A percentile compares a stretch with the other conserved stretches of the same genome.
Conservation (phyloP, 37 sponge, comb jelly and placozoan genomes). For the Chondrilla cf. caribensis region DNA sequence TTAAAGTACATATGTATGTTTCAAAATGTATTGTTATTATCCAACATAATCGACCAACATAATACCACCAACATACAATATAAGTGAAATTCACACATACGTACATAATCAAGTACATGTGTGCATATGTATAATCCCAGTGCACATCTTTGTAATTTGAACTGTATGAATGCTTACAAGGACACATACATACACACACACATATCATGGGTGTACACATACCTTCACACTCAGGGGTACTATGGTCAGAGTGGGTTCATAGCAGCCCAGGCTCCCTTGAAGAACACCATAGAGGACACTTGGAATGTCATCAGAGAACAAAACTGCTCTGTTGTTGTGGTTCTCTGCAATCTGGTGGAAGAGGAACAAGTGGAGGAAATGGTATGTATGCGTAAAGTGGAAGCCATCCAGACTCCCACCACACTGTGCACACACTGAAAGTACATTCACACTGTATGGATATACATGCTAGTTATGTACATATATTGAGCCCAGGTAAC, state of each 20-base stretch:
- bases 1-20: too few species aligned
- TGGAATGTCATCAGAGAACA: neutral
- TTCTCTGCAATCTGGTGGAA: neutral
- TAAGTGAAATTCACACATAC: too few species aligned
- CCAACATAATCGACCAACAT: too few species aligned
- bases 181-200: neutral
- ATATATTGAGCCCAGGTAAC: too few species aligned
- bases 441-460: too few species aligned
- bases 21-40: too few species aligned
- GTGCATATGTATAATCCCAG: neutral
- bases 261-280: conserved; percentile 21
- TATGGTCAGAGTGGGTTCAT: conserved; percentile 2
- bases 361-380: neutral
- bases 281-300: neutral
- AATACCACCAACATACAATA: too few species aligned
- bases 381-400: too few species aligned
- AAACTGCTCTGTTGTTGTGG: neutral
- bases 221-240: neutral
- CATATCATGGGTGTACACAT: neutral
- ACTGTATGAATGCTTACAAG: neutral
- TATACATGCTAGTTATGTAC: too few species aligned
- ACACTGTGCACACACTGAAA: too few species aligned
- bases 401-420: too few species aligned
- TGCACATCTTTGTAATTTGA: neutral
- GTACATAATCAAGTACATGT: neutral